Base-by-base conservation (phyloP, 2,113 vertebrate species). In the Montifringilla adamsi region DNA sequence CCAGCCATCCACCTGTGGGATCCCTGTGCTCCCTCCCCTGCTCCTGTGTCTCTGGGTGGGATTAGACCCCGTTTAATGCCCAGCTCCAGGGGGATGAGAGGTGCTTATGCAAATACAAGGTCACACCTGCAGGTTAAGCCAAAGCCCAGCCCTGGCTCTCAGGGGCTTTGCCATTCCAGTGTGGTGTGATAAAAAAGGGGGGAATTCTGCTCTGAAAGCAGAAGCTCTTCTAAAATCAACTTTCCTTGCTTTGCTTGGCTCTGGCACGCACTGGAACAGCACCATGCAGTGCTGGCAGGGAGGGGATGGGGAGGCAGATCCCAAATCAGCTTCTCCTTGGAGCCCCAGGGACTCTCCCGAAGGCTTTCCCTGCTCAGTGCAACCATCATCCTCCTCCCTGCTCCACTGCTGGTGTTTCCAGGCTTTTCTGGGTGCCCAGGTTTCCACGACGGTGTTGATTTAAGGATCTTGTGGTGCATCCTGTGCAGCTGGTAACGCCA, bases 351-450 rank as follows among this genome's bases (percentile, higher is more conserved):
- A 6, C 23, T 47, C 72, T 13, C 21, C 62, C 20, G 2, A 41
- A 58, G 62, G 21, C 28, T 63, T 31, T 68, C 62, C 62, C n/a
- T 27, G 56, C 46, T 58, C 8, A 12, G 31, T 6, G n/a, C 60
- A 15, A 16, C 6, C 44, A 21, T 4, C 41, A 7, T 20, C 26
- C n/a, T 35, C 49, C 37, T 59, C 59, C 59, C 44, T 11, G 68
- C 49, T 33, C 31, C 46, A 17, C 26, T 31, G 35, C 50, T 15
- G 28, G 1, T 2, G 33, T 53, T 24, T 9, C 85, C 44, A 46
- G 52, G 52, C 67, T 37, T 44, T 67, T 49, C 69, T 0, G 0
- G 3, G 9, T 50, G 9, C 1, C 44, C 3, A 1, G 2, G 0
- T 50, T 62, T 67, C 62, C 10, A 0, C 0, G 3, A 10, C 30